Evolutionary conservation across 2,113 vertebrate genomes (phyloP), one percentile per base, ranked within the genome.

Genomic region (Sterrhoptilus dennistouni): DNA sequence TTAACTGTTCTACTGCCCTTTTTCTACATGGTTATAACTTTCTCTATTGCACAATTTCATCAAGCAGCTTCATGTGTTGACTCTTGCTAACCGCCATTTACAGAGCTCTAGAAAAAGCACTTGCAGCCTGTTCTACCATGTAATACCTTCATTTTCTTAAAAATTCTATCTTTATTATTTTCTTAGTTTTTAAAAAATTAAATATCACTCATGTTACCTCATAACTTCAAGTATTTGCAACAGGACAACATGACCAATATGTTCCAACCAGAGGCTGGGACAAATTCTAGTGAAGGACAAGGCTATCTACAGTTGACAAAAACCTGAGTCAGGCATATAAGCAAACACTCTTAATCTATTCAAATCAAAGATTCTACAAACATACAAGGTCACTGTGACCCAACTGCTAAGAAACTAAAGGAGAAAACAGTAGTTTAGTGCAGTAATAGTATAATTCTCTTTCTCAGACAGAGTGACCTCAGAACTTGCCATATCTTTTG

Each of bases 331-430:
- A 68, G 29, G 12, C 42, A 78, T 33, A 63, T 47, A 87, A 87
- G 45, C 36, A 69, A 89, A 78, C 11, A 11, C 22, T 89, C 33
- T 81, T 76, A 72, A 88, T 74, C 83, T 88, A 75, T 52, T 83
- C 45, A 79, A 71, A 95, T 84, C 77, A 93, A 81, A 83, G 47
- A 77, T 45, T 71, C 81, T 76, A 59, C 35, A 92, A 93, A 96
- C 20, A 71, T 66, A 60, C 60, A 80, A 91, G 89, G 76, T 82
- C 83, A 92, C 40, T 2, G 5, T 63, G 79, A 89, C 77, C 88
- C 60, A 65, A 86, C 66, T 59, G 36, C 61, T 66, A 76, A 65
- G 84, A 65, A 94, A 95, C 33, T 47, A 29, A 18, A 86, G 45
- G 52, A 94, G 27, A 75, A 94, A 93, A 79, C 2, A 50, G 52